Conservation (phyloP, 1,140 invertebrate genomes). For the Daktulosphaira vitifoliae region DNA sequence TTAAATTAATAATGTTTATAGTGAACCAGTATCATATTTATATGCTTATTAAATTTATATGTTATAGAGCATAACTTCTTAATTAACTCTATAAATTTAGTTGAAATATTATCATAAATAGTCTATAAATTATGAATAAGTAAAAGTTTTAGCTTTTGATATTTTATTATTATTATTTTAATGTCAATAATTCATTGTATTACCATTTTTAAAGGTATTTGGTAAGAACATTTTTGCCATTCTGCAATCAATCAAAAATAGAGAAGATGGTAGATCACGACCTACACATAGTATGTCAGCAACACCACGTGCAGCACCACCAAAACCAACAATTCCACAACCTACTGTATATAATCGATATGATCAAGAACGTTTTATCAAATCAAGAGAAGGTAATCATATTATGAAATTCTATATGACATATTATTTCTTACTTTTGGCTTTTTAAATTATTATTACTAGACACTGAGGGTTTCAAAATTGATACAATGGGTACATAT, state of each 20-base stretch:
- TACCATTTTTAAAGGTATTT: slow-evolving; percentile 55
- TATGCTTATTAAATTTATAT: no score
- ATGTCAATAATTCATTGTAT: not conserved
- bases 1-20: no score
- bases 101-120: no score
- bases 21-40: no score
- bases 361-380: slow-evolving; percentile 93
- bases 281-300: slow-evolving; percentile 51
- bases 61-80: no score
- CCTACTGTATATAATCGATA: slow-evolving; percentile 88
- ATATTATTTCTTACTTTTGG: slow-evolving; percentile 15
- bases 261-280: slow-evolving; percentile 74
- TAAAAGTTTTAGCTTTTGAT: no score
- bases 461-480: slow-evolving; percentile 96
- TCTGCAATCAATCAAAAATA: slow-evolving; percentile 79
- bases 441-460: slow-evolving; percentile 37
- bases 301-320: slow-evolving; percentile 57
- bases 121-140: not conserved
- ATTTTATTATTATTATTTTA: no score
- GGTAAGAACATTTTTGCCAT: slow-evolving; percentile 91
- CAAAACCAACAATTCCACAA: slow-evolving; percentile 57
- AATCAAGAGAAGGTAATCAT: slow-evolving; percentile 65
- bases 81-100: no score
- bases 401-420: slow-evolving; percentile 22
- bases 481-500: slow-evolving; percentile 95